Evolutionary conservation across 2,113 vertebrate species (phyloP).

Genomic region (Pluvialis apricaria): DNA sequence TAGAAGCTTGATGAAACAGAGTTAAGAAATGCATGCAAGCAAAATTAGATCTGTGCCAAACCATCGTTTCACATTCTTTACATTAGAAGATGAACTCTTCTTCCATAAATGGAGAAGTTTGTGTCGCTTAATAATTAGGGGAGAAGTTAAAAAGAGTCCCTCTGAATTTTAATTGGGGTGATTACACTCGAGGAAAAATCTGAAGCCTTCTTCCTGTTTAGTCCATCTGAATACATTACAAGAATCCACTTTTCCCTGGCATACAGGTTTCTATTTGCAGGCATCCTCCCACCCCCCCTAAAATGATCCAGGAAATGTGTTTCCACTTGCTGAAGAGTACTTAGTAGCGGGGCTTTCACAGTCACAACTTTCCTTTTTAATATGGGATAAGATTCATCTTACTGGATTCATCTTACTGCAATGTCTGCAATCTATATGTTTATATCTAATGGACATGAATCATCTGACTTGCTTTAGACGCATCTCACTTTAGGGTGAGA

Average conservation of each 20-base stretch:
- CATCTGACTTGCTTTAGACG: background rate
- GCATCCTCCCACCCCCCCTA: no score
- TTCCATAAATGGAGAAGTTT: constrained; percentile 40
- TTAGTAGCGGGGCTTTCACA: fast-evolving
- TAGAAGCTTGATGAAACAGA: constrained; percentile 56
- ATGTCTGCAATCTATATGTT: background rate
- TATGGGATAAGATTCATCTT: background rate
- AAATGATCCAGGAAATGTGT: background rate
- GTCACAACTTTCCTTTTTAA: background rate
- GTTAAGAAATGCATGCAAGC: constrained; percentile 40
- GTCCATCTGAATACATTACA: background rate
- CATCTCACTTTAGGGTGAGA: background rate
- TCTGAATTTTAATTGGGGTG: background rate
- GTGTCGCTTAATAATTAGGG: background rate
- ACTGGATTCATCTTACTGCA: background rate
- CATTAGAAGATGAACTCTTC: background rate
- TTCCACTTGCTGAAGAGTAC: background rate
- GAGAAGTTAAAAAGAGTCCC: background rate
- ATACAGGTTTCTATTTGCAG: background rate
- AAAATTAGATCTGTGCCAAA: constrained; percentile 8
- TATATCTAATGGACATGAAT: background rate
- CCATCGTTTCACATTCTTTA: constrained; percentile 19
- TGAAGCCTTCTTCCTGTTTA: background rate
- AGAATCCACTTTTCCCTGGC: background rate
- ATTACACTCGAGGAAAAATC: constrained; percentile 1